Base-by-base conservation (phyloP, 1,140 invertebrate species). In the Doryteuthis pealeii region DNA sequence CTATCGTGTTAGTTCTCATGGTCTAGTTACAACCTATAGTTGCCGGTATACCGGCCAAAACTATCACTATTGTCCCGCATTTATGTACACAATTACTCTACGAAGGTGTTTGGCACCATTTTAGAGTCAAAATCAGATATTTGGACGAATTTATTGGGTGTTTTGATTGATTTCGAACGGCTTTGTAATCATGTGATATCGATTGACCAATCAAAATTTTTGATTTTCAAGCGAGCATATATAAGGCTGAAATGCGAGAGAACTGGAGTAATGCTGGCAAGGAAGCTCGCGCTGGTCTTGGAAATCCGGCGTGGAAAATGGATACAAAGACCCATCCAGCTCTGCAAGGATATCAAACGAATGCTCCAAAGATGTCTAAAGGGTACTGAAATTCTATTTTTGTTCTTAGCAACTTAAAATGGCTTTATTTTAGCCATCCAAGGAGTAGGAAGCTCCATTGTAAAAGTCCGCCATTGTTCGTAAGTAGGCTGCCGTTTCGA, bases 301-400 rank as follows among this genome's bases (percentile, higher is more conserved):
- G 78, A 76, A 86, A 88, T 88, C 87, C 80, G 76, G 78, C 78
- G 68, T 76, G 82, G 78, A 82, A 79, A 79, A 88, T 87, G 86
- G 87, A 86, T 83, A 83, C 83, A 77, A 83, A 82, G 81, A 86
- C 80, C 85, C 87, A 88, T 88, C 87, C 85, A 82, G 84, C 84
- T 79, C 83, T 87, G 81, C 83, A 84, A 85, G 81, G 83, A 82
- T 86, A 83, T 84, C 83, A 85, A 83, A 81, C 83, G 81, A 81
- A 81, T 77, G 80, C 80, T 75, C 83, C 77, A 78, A 83, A 80
- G 78, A 77, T 81, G 81, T 80, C 78, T 79, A 76, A 80, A 86
- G 83, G 87, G 86, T 88, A 88, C 83, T 83, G 76, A 79, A 74
- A 77, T 45, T 80, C 79, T 76, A 86, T 87, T 87, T 87, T 86